Evolutionary conservation across 2,797 vertebrate genomes (phyloP), one percentile per base, ranked within the genome.

Genomic region (Falco biarmicus): DNA sequence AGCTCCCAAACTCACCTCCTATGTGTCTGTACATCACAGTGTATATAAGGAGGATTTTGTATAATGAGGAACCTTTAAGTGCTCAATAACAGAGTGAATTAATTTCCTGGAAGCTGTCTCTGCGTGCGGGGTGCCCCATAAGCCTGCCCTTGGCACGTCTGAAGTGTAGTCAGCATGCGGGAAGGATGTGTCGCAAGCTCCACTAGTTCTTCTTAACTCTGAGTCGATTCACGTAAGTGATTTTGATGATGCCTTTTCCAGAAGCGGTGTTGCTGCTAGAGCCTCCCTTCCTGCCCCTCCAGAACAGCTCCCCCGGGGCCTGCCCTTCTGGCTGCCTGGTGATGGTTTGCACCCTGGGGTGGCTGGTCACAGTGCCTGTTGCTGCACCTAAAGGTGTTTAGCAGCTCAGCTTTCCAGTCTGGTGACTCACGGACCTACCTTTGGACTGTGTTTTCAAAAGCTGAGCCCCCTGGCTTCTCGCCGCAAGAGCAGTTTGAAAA

Each of bases 291-390:
- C 60, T 61, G 54, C 50, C 24, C 19, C 15, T 14, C 34, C 6
- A 2, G 59, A 26, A 3, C 1, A 0, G 53, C 26, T 59, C 51
- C 41, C n/a, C 13, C 16, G 60, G 56, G 76, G 47, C 14, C 34
- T 45, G 75, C 32, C 21, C 51, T 53, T 26, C 13, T 11, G 4
- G 19, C 37, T 10, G 24, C n/a, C 39, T 13, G 29, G 22, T 4
- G 8, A 2, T 20, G 37, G 16, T 11, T 20, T 29, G 28, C 10
- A 4, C 32, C 15, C 0, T 5, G 28, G 13, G 41, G 6, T 57
- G 1, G 10, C 47, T 15, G 75, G 28, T 41, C 1, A 1, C 19
- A 0, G 29, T 1, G 47, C 25, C 82, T 8, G 6, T 4, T 4
- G 20, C 57, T 19, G 39, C 0, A 12, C 50, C 34, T 37, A 4